phyloP scores from a whole-genome alignment of 1,140 invertebrate species.

The Agrypnia vestita region DNA sequence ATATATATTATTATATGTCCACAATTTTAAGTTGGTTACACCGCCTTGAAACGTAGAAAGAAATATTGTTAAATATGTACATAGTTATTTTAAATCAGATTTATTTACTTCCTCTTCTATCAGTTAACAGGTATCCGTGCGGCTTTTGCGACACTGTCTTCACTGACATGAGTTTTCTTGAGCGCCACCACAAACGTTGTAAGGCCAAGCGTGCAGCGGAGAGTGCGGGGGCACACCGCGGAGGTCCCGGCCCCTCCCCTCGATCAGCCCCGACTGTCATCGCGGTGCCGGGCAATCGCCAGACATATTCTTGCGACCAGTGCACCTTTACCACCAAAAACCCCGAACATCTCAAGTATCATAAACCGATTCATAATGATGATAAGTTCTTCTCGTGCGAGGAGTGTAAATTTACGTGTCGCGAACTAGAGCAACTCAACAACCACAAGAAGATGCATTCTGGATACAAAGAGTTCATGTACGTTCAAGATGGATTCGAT shows the following conservation, averaged over 20 bases:
- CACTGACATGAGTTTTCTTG: constrained; percentile 46
- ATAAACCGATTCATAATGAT: constrained; percentile 43
- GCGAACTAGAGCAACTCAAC: constrained; percentile 33
- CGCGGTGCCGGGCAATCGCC: constrained; percentile 18
- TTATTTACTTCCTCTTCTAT: background rate
- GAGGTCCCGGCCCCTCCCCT: background rate
- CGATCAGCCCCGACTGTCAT: background rate
- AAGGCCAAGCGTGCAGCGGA: constrained; percentile 46
- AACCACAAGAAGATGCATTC: constrained; percentile 44
- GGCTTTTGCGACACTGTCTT: constrained; percentile 53
- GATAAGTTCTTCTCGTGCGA: constrained; percentile 48
- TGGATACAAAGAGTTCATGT: constrained; percentile 39
- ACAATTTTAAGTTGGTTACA: too few relatives aligned
- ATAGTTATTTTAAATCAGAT: too few relatives aligned
- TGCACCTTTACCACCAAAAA: constrained; percentile 53
- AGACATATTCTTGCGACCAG: constrained; percentile 37
- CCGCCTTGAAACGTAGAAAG: too few relatives aligned
- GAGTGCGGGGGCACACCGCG: background rate
- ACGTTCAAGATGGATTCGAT: constrained; percentile 24
- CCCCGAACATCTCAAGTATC: constrained; percentile 49
- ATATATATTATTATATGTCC: too few relatives aligned
- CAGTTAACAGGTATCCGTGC: constrained; percentile 50
- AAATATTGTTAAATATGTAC: too few relatives aligned
- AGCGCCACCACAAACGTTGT: constrained; percentile 52
- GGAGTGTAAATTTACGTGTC: constrained; percentile 46